Conservation (phyloP, 2,888 invertebrate species). For the Lordiphosa fenestrarum region DNA sequence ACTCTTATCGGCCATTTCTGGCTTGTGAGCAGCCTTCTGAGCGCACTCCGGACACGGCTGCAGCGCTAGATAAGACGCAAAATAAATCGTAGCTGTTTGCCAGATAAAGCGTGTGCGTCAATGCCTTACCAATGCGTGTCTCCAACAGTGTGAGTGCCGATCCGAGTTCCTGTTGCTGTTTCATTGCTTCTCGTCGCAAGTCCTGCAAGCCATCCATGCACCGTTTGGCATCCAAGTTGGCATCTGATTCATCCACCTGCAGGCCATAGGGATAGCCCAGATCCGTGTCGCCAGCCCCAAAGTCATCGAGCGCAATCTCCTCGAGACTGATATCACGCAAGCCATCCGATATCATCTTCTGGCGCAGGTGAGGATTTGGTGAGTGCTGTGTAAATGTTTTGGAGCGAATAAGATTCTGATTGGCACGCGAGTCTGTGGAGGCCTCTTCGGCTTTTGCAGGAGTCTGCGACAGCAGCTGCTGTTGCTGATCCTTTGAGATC, state of each 20-base stretch:
- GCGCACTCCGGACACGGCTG: conserved; percentile 76
- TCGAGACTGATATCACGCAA: conserved; percentile 86
- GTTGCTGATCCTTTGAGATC: conserved; percentile 82
- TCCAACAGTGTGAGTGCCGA: conserved; percentile 77
- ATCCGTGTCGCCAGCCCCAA: conserved; percentile 53
- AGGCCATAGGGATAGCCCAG: conserved; percentile 77
- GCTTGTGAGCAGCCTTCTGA: conserved; percentile 69
- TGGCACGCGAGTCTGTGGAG: conserved; percentile 41
- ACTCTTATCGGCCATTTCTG: conserved; percentile 80
- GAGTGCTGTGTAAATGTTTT: conserved; percentile 87
- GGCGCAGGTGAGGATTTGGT: conserved; percentile 82
- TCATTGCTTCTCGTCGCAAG: conserved; percentile 83
- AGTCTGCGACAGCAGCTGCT: conserved; percentile 5
- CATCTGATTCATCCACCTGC: conserved; percentile 82
- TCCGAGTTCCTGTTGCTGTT: conserved; percentile 84
- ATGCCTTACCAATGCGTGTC: conserved; percentile 78
- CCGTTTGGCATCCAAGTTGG: conserved; percentile 84
- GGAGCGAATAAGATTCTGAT: conserved; percentile 81
- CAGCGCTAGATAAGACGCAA: conserved; percentile 44
- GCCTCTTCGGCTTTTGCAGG: conserved; percentile 6
- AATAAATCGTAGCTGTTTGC: neutral
- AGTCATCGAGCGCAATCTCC: conserved; percentile 84
- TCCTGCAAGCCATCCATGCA: conserved; percentile 84
- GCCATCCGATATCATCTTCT: conserved; percentile 81
- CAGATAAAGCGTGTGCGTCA: neutral